Percentiles rank a stretch among this genome's conserved stretches.
phyloP scores from a whole-genome alignment of 1,140 invertebrate genomes.

The Neuroterus valhalla region DNA sequence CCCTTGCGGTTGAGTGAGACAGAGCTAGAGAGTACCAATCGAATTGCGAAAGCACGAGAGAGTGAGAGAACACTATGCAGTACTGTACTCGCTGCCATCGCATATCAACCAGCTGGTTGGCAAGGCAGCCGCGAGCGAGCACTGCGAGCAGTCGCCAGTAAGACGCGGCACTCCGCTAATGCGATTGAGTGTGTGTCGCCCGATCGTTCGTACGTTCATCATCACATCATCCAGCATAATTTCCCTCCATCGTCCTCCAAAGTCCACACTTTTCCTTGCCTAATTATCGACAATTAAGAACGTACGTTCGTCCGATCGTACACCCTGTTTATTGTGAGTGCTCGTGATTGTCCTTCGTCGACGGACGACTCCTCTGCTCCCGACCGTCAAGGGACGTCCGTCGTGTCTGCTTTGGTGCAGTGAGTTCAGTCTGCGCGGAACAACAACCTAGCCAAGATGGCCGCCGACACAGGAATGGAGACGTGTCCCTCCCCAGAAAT shows the following conservation, averaged over 20 bases:
- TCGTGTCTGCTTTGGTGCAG: slow-evolving; percentile 28
- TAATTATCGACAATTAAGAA: slow-evolving; percentile 38
- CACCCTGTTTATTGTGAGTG: slow-evolving; percentile 17
- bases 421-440: slow-evolving; percentile 52
- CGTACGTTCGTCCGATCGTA: slow-evolving; percentile 46
- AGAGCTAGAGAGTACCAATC: slow-evolving; percentile 9
- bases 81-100: slow-evolving; percentile 69
- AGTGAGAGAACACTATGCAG: slow-evolving; percentile 46
- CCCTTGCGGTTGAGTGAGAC: slow-evolving; percentile 39
- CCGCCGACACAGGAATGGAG: slow-evolving; percentile 88
- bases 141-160: slow-evolving; percentile 61
- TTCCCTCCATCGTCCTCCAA: slow-evolving; percentile 13
- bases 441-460: slow-evolving; percentile 79
- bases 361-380: slow-evolving; percentile 30
- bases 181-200: slow-evolving; percentile 55
- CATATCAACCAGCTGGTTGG: slow-evolving; percentile 68
- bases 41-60: neutral
- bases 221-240: neutral
- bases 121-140: slow-evolving; percentile 59
- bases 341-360: slow-evolving; percentile 24
- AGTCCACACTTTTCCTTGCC: slow-evolving; percentile 34
- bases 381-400: slow-evolving; percentile 36
- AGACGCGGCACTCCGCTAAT: slow-evolving; percentile 69
- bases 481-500: slow-evolving; percentile 88
- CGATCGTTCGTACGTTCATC: slow-evolving; percentile 37